Evolutionary conservation across 1,140 invertebrate species (phyloP).

Genomic region (Conopomorpha cramerella): DNA sequence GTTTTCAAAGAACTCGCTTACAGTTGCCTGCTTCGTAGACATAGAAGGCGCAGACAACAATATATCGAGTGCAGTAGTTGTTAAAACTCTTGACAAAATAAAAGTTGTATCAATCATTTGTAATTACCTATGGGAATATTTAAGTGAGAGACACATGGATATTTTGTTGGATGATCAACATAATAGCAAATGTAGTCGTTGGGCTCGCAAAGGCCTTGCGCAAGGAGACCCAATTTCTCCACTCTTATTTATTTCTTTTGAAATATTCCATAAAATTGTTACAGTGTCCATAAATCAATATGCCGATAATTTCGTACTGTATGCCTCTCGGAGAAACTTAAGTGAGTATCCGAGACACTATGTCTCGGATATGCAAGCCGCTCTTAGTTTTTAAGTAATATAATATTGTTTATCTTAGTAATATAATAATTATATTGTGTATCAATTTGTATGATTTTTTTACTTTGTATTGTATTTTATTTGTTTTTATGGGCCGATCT

Average conservation of each 20-base stretch:
- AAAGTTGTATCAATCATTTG: neutral
- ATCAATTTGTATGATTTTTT: too few relatives aligned
- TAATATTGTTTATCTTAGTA: too few relatives aligned
- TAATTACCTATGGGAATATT: conserved; percentile 1
- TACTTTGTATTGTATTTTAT: too few relatives aligned
- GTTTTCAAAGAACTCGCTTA: neutral
- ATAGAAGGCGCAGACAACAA: conserved; percentile 4
- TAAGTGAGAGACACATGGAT: neutral
- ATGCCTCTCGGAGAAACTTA: neutral
- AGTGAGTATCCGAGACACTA: neutral
- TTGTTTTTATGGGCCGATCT: too few relatives aligned
- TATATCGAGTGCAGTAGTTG: neutral
- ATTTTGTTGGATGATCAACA: neutral
- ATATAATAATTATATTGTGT: neutral
- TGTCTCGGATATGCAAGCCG: too few relatives aligned
- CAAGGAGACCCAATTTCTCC: conserved; percentile 1
- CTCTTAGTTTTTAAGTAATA: too few relatives aligned
- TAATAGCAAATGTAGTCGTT: neutral
- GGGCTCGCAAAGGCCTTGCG: neutral
- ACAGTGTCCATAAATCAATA: conserved; percentile 3
- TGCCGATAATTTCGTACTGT: conserved; percentile 4
- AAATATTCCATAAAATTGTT: neutral
- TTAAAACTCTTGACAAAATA: neutral
- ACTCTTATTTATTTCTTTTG: neutral
- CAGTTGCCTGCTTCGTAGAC: conserved; percentile 1